phyloP scores from a whole-genome alignment of 37 sponge, comb jelly and placozoan species.

The Crambe crambe region DNA sequence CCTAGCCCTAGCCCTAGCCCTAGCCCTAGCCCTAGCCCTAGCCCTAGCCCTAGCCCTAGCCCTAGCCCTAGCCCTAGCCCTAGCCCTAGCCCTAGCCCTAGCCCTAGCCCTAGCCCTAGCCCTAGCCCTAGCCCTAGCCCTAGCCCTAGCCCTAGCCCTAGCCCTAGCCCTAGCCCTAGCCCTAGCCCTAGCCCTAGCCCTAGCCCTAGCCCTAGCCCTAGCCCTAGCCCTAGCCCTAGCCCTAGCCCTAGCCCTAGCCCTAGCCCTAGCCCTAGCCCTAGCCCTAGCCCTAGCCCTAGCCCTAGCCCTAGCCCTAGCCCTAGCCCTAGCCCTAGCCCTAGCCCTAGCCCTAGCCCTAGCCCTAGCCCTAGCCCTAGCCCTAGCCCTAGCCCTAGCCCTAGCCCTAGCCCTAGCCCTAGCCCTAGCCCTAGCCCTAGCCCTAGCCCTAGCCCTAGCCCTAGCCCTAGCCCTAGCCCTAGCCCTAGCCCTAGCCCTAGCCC shows the following conservation, averaged over 20 bases:
- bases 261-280: background rate
- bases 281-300: background rate
- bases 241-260: background rate
- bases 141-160: background rate
- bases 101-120: background rate
- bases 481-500: too few species aligned
- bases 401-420: background rate
- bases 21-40: background rate
- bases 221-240: constrained; percentile 2
- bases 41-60: background rate
- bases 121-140: background rate
- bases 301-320: background rate
- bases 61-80: background rate
- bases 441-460: background rate
- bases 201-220: constrained; percentile 1
- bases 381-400: constrained; percentile 11
- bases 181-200: background rate
- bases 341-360: background rate
- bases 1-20: too few species aligned
- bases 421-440: background rate
- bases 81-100: background rate
- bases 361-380: constrained; percentile 7
- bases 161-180: background rate
- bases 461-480: background rate
- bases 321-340: background rate